phyloP scores from a whole-genome alignment of 1,140 invertebrate species.

The Cyclargus thomasi region DNA sequence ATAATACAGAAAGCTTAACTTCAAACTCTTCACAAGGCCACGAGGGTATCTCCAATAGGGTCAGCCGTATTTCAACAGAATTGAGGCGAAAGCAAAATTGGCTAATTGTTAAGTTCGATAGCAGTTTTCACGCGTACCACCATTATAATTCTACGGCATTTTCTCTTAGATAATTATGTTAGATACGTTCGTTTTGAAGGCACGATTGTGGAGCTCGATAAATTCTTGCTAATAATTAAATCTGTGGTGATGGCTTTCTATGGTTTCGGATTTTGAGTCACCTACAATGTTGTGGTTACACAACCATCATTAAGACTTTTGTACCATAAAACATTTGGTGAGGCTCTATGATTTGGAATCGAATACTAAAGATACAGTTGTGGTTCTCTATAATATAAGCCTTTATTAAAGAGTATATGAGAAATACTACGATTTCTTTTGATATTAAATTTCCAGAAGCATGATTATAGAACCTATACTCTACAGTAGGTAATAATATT shows the following conservation, averaged over 20 bases:
- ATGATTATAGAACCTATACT: too few species aligned
- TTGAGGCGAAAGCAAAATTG: slow-evolving; percentile 28
- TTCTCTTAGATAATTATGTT: slow-evolving; percentile 22
- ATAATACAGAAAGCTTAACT: background rate
- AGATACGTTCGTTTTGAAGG: background rate
- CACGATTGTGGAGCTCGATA: background rate
- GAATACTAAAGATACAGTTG: too few species aligned
- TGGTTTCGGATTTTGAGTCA: background rate
- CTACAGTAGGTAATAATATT: too few species aligned
- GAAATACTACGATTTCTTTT: too few species aligned
- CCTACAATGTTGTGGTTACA: too few species aligned
- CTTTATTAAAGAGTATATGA: too few species aligned
- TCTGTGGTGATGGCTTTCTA: background rate
- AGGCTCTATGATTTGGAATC: too few species aligned
- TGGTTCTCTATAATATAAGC: too few species aligned
- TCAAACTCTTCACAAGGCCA: background rate
- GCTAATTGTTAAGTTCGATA: slow-evolving; percentile 30
- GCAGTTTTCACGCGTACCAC: slow-evolving; percentile 26
- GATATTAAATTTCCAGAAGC: too few species aligned
- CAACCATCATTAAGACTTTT: too few species aligned
- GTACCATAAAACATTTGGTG: too few species aligned
- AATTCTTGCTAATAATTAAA: background rate
- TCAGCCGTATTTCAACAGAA: slow-evolving; percentile 1
- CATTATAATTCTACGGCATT: slow-evolving; percentile 26
- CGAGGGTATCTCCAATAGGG: background rate